Conservation (phyloP, 2,888 invertebrate genomes). For the Myopa tessellatipennis region DNA sequence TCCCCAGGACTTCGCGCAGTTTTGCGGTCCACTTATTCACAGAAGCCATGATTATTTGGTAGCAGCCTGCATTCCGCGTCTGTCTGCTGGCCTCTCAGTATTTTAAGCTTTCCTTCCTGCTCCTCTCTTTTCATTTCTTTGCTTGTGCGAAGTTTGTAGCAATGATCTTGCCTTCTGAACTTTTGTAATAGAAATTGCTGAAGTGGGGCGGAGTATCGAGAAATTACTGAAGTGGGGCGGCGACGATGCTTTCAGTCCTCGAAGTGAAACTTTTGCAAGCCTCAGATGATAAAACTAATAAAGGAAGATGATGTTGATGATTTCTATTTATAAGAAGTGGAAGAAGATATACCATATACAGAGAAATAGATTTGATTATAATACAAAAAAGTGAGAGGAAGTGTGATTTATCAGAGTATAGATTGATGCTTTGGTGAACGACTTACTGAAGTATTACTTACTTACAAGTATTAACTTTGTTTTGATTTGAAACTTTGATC, state of each 20-base stretch:
- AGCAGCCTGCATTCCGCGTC: not conserved
- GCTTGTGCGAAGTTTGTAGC: conserved; percentile 13
- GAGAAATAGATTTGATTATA: too few relatives aligned
- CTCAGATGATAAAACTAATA: not conserved
- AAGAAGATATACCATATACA: not conserved
- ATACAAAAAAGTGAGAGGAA: too few relatives aligned
- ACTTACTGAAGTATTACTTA: too few relatives aligned
- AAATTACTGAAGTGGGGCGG: conserved; percentile 23
- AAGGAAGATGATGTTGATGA: not conserved
- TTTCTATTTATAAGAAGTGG: not conserved
- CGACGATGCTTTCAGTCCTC: not conserved
- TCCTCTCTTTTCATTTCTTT: not conserved
- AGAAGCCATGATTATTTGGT: not conserved
- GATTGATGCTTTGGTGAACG: too few relatives aligned
- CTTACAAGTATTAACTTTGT: too few relatives aligned
- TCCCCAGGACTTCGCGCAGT: not conserved
- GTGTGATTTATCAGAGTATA: too few relatives aligned
- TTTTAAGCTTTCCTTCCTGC: not conserved
- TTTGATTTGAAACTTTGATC: too few relatives aligned
- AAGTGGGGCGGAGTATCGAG: not conserved
- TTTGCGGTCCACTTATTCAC: not conserved
- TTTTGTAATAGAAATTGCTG: conserved; percentile 37
- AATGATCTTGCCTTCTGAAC: conserved; percentile 24
- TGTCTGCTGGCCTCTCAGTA: too few relatives aligned
- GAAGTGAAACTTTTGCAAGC: conserved; percentile 25